Evolutionary conservation across 2,888 invertebrate genomes (phyloP), one percentile per base, ranked within the genome.

Genomic region (Oscheius sp.): DNA sequence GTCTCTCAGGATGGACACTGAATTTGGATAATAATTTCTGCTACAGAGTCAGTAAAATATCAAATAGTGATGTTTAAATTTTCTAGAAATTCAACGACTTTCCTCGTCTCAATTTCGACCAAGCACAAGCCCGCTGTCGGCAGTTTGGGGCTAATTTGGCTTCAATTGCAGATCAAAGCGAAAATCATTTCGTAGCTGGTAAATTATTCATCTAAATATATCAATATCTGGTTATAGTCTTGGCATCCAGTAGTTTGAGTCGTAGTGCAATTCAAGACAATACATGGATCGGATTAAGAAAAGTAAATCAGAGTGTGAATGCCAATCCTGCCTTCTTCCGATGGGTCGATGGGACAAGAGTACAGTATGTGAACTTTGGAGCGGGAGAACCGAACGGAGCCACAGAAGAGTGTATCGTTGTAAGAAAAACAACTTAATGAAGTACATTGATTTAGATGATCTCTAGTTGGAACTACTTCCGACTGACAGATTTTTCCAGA

Each of bases 301-400:
- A n/a, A n/a, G n/a, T n/a, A n/a, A n/a, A n/a, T n/a, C n/a, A n/a
- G n/a, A n/a, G n/a, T n/a, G n/a, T n/a, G n/a, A n/a, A n/a, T n/a
- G n/a, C n/a, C n/a, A n/a, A n/a, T n/a, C n/a, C n/a, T n/a, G n/a
- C n/a, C n/a, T n/a, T n/a, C n/a, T n/a, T n/a, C n/a, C n/a, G n/a
- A n/a, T 59, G 59, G 59, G 28, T n/a, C 12, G 59, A 59, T 26
- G 28, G 44, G 2, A n/a, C 30, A 5, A 4, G 44, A 28, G 44
- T 59, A 24, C 22, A 44, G 3, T 59, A 44, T 32, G 30, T 8
- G 6, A 59, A 59, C 17, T 44, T 44, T 3, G 59, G 30, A 14
- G 9, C 41, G 2, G 59, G 59, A 24, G 59, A 59, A 41, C 59
- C 59, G 8, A 59, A 59, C 17, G 59, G 59, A 44, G 14, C 41